A percentile compares a stretch with the other conserved stretches of the same genome.
phyloP scores from a whole-genome alignment of 2,113 vertebrate species.

The Laticauda laticaudata region DNA sequence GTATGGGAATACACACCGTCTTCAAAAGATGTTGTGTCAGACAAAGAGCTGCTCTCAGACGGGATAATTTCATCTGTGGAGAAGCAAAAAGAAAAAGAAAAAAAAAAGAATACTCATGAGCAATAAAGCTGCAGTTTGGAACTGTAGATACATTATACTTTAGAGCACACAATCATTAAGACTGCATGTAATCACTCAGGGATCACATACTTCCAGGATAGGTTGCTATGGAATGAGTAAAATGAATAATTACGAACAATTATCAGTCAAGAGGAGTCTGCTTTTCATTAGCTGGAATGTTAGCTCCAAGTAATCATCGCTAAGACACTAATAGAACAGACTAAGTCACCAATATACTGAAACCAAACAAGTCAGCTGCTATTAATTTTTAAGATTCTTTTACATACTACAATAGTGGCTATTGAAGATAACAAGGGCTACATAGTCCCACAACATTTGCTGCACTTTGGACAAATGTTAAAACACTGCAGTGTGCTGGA shows the following conservation, averaged over 20 bases:
- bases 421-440: background rate
- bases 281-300: background rate
- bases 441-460: constrained; percentile 33
- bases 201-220: background rate
- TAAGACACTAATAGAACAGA: background rate
- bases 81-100: constrained; percentile 35
- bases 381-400: background rate
- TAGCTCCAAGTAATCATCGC: background rate
- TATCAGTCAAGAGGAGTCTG: background rate
- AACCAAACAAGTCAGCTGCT: constrained; percentile 49
- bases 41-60: constrained; percentile 90
- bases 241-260: background rate
- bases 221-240: background rate
- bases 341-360: background rate
- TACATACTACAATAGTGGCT: constrained; percentile 11
- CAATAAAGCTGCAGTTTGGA: background rate
- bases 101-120: constrained; percentile 36
- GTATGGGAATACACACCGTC: constrained; percentile 77
- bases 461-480: constrained; percentile 26
- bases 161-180: background rate
- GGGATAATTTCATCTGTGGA: constrained; percentile 85
- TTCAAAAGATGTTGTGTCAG: constrained; percentile 87
- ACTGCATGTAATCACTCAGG: background rate
- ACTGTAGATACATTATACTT: background rate
- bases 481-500: background rate